Evolutionary conservation across 1,140 invertebrate genomes (phyloP).

Genomic region (Ruditapes philippinarum): DNA sequence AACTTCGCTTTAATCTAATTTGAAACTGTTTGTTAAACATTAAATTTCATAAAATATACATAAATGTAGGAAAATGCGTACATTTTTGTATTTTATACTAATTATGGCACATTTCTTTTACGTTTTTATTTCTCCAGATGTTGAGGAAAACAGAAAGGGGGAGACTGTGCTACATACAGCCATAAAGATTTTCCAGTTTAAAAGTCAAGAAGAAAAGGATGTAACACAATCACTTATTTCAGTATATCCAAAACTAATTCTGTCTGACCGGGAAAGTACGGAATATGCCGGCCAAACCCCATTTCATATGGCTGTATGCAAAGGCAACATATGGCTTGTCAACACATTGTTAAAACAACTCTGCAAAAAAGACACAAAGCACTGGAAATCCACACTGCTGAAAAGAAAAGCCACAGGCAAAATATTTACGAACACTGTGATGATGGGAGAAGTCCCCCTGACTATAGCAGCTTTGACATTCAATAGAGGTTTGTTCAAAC

Average conservation of each 20-base stretch:
- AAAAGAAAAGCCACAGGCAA: slow-evolving; percentile 68
- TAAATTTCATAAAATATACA: too few relatives aligned
- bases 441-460: slow-evolving; percentile 79
- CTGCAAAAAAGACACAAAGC: not conserved
- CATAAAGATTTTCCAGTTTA: slow-evolving; percentile 51
- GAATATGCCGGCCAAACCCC: slow-evolving; percentile 76
- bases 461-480: slow-evolving; percentile 75
- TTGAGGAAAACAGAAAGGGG: slow-evolving; percentile 48
- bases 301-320: slow-evolving; percentile 76
- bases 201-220: slow-evolving; percentile 45
- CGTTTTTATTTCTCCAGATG: not conserved
- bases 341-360: not conserved
- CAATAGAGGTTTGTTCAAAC: slow-evolving; percentile 53
- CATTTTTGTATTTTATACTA: too few relatives aligned
- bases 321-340: slow-evolving; percentile 68
- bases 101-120: too few relatives aligned
- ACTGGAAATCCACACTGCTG: slow-evolving; percentile 52
- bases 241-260: slow-evolving; percentile 65
- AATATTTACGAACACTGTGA: slow-evolving; percentile 75
- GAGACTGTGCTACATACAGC: slow-evolving; percentile 72
- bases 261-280: slow-evolving; percentile 29
- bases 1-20: too few relatives aligned
- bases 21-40: too few relatives aligned
- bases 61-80: too few relatives aligned
- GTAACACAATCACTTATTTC: slow-evolving; percentile 52